These are phyloP conservation scores for Hyposoter didymator DNA, from an alignment of 2,888 invertebrate species.

Conservation along the genomic window DNA sequence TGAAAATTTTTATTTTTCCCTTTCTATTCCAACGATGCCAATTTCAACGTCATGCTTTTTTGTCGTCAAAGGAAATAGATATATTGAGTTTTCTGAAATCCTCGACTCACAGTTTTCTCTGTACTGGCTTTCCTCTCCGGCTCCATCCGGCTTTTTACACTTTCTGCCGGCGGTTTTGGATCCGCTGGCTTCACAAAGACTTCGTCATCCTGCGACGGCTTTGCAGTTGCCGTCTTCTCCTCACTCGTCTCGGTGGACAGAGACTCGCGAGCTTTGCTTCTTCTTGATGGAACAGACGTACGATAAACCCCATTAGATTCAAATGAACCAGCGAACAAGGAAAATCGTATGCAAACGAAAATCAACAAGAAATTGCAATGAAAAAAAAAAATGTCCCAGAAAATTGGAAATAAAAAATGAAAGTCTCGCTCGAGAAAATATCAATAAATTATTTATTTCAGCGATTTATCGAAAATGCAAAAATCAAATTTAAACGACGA, in stretches of 20 bases:
- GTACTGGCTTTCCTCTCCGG: conserved; percentile 72
- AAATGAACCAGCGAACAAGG: neutral
- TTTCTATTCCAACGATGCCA: no score
- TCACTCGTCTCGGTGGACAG: conserved; percentile 71
- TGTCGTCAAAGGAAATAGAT: no score
- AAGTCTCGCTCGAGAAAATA: no score
- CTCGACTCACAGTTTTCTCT: conserved; percentile 77
- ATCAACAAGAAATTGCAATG: neutral
- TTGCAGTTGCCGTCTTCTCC: conserved; percentile 71
- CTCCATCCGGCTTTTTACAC: conserved; percentile 71
- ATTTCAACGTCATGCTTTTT: neutral
- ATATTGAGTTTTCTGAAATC: conserved; percentile 7
- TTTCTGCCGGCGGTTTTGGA: conserved; percentile 75
- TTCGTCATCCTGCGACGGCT: conserved; percentile 73
- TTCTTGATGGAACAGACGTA: conserved; percentile 71
- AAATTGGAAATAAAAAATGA: no score
- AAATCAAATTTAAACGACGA: no score
- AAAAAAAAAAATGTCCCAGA: neutral
- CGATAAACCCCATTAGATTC: neutral
- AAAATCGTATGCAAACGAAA: neutral
- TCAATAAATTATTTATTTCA: no score
- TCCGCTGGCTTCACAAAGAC: conserved; percentile 81
- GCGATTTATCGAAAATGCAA: no score
- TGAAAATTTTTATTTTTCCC: no score
- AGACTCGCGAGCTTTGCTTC: conserved; percentile 78